Evolutionary conservation across 2,113 vertebrate species (phyloP), one percentile per base, ranked within the genome.

Genomic region (Myanophis thanlyinensis): DNA sequence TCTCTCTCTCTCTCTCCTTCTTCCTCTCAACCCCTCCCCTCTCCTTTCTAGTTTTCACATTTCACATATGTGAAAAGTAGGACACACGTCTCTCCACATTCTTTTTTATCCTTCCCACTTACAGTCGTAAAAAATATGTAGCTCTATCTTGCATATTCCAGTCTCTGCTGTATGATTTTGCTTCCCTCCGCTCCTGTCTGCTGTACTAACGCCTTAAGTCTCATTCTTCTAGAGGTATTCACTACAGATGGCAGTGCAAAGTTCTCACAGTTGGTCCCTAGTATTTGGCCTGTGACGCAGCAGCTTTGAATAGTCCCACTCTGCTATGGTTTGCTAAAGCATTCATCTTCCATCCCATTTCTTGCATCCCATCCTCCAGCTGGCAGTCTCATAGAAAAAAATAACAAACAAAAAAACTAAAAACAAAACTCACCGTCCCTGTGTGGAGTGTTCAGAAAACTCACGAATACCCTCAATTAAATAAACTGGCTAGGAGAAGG

Each of bases 61-160:
- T 59, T 93, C 95, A 88, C 96, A 95, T 67, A 96, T 96, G 96
- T 95, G 95, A 97, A 97, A 97, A 97, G 97, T 97, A 95, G 97
- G 97, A 97, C 96, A 95, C 96, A 97, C 93, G 95, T 96, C 95
- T 90, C 89, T 96, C 96, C 96, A 97, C 97, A 95, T 96, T 44
- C 73, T 80, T 97, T 97, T 97, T 97, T 96, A 96, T 95, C 96
- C 96, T 93, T 93, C 94, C 95, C 96, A 95, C 97, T 97, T 97
- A 95, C 95, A 93, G 90, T 94, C 95, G 96, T 97, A 84, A 95
- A 92, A 95, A 20, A 20, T 49, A 90, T 67, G 20, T 48, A 48
- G 46, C 27, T 67, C n/a, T 90, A 88, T 35, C 20, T 3, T 95
- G 89, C 0, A 1, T 95, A 89, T 84, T 95, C 94, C 95, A 95